phyloP scores from a whole-genome alignment of 1,140 invertebrate genomes.

The Rhynchophorus ferrugineus region DNA sequence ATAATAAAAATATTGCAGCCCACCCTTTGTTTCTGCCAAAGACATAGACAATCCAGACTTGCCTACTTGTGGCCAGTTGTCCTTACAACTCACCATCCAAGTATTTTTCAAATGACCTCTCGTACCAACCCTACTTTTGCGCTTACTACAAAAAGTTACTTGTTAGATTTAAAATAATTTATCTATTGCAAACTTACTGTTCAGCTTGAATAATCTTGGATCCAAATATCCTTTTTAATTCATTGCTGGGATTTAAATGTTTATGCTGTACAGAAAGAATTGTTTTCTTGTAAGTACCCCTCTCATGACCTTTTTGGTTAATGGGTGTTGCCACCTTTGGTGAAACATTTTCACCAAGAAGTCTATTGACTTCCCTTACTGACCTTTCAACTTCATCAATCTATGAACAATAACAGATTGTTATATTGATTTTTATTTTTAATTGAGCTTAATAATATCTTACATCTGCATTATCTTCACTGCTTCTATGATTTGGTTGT shows the following conservation, averaged over 20 bases:
- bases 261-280: slow-evolving; percentile 60
- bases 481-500: slow-evolving; percentile 45
- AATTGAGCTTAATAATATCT: slow-evolving; percentile 15
- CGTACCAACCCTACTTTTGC: slow-evolving; percentile 46
- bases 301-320: slow-evolving; percentile 31
- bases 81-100: slow-evolving; percentile 59
- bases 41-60: slow-evolving; percentile 71
- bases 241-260: slow-evolving; percentile 75
- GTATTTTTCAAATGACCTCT: slow-evolving; percentile 52
- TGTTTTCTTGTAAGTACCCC: slow-evolving; percentile 39
- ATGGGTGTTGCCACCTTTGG: slow-evolving; percentile 33
- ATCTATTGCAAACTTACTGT: slow-evolving; percentile 45
- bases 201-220: slow-evolving; percentile 66
- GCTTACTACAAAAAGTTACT: slow-evolving; percentile 44
- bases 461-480: slow-evolving; percentile 55
- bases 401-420: no score
- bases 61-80: slow-evolving; percentile 57
- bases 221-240: slow-evolving; percentile 79
- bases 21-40: slow-evolving; percentile 46
- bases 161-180: no score
- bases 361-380: slow-evolving; percentile 62
- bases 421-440: slow-evolving; percentile 19
- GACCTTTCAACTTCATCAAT: slow-evolving; percentile 69
- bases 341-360: slow-evolving; percentile 52
- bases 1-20: slow-evolving; percentile 63